These are phyloP conservation scores for Goniozus legneri DNA, from an alignment of 1,140 invertebrate genomes.

Conservation along the genomic window DNA sequence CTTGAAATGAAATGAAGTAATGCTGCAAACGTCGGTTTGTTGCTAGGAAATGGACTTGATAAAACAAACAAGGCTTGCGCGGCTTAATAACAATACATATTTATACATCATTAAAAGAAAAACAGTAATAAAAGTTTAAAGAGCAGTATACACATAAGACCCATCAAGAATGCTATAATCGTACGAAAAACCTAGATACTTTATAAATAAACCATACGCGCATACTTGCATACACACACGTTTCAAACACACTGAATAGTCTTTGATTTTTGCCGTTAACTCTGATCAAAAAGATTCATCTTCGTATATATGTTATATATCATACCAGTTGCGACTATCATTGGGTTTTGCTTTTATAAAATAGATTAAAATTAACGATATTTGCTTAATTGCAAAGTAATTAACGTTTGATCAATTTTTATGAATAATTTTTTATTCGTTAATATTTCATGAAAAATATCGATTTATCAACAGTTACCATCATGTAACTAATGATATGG, in stretches of 20 bases:
- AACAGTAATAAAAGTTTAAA: constrained; percentile 51
- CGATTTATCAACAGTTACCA: too few species aligned
- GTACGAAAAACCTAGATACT: constrained; percentile 49
- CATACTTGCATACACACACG: constrained; percentile 44
- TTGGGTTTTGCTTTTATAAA: too few species aligned
- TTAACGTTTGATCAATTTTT: too few species aligned
- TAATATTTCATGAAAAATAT: too few species aligned
- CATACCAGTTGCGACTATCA: neutral
- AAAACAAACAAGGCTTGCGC: constrained; percentile 46
- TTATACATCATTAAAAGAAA: constrained; percentile 56
- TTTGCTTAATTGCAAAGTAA: too few species aligned
- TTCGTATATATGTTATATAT: neutral
- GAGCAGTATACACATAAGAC: constrained; percentile 49
- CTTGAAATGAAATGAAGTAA: constrained; percentile 28
- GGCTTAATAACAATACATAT: constrained; percentile 53
- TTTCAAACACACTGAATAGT: constrained; percentile 44
- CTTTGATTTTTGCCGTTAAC: constrained; percentile 53
- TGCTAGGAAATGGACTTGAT: constrained; percentile 37
- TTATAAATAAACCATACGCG: constrained; percentile 50
- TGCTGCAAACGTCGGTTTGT: constrained; percentile 43
- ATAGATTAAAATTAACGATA: too few species aligned
- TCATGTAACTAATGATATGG: too few species aligned
- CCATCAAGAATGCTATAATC: constrained; percentile 53
- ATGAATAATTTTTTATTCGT: too few species aligned
- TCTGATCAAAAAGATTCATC: constrained; percentile 10